These are phyloP conservation scores for Gorilla gorilla DNA, from an alignment of 2,113 vertebrate species.

Conservation along the genomic window DNA sequence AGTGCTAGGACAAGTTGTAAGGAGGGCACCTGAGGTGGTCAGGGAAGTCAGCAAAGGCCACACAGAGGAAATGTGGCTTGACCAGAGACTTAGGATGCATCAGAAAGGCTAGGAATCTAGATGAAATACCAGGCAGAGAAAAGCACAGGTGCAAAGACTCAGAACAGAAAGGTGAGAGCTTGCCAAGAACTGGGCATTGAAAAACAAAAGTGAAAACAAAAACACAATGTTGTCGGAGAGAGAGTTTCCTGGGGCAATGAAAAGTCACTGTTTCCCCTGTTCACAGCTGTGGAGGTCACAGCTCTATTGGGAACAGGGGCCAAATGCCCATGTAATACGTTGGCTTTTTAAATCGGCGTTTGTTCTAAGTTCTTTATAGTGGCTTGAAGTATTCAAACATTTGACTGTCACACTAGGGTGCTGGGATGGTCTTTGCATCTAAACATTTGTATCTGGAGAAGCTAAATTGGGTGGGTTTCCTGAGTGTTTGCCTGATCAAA, in stretches of 20 bases:
- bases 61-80: background rate
- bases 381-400: fast-evolving
- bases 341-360: background rate
- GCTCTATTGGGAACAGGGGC: background rate
- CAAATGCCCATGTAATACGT: background rate
- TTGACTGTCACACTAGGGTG: background rate
- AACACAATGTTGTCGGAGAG: background rate
- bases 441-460: no score
- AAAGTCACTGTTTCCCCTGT: background rate
- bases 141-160: background rate
- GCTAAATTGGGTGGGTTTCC: background rate
- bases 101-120: no score
- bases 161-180: fast-evolving
- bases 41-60: background rate
- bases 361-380: background rate
- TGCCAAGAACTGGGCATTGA: background rate
- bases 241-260: background rate
- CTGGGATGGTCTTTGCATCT: background rate
- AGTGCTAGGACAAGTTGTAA: background rate
- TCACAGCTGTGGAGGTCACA: background rate
- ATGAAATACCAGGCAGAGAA: background rate
- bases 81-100: fast-evolving
- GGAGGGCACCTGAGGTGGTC: background rate
- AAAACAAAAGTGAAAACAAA: background rate
- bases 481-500: background rate